A percentile compares a stretch with the other conserved stretches of the same genome.
Evolutionary conservation across 2,113 vertebrate species (phyloP).

Genomic region (Pelodiscus sinensis): DNA sequence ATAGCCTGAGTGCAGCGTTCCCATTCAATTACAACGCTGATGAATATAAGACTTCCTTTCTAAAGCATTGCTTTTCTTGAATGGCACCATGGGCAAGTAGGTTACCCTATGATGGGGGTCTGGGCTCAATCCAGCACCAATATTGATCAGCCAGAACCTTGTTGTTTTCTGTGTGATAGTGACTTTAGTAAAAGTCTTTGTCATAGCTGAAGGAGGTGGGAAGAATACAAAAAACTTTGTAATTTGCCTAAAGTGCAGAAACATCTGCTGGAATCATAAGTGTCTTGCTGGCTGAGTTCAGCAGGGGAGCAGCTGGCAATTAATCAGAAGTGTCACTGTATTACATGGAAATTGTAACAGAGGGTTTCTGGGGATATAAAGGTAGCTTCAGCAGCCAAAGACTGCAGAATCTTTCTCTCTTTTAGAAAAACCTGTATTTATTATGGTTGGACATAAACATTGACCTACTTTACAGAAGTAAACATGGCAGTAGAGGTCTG

Average conservation of each 20-base stretch:
- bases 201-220: background rate
- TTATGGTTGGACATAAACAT: background rate
- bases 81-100: background rate
- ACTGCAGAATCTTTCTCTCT: slow-evolving; percentile 4
- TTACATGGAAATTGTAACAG: background rate
- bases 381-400: slow-evolving; percentile 7
- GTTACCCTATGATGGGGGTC: background rate
- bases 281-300: slow-evolving; percentile 40
- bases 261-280: slow-evolving; percentile 42
- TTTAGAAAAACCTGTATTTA: slow-evolving; percentile 2
- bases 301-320: slow-evolving; percentile 24
- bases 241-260: slow-evolving; percentile 44
- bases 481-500: background rate
- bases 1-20: too few species aligned
- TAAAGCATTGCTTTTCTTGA: background rate
- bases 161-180: background rate
- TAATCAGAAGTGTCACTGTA: slow-evolving; percentile 54
- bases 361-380: slow-evolving; percentile 32
- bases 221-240: background rate
- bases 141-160: background rate
- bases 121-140: background rate
- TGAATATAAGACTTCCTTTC: accelerated
- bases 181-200: slow-evolving; percentile 22
- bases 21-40: background rate
- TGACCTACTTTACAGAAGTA: slow-evolving; percentile 19